Evolutionary conservation across 2,797 vertebrate species (phyloP).

Genomic region (Hydrophis major): DNA sequence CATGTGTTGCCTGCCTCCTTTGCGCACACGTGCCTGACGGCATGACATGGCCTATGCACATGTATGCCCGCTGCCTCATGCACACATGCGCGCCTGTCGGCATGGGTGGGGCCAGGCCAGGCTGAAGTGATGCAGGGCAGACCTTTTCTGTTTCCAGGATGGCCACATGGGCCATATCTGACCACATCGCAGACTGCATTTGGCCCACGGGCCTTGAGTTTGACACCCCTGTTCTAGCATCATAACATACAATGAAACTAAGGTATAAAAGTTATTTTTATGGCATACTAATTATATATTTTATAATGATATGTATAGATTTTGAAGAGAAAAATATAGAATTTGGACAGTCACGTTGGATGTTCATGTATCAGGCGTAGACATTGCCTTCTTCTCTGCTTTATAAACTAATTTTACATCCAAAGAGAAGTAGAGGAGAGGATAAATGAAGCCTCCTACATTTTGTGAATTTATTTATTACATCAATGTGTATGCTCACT

Average conservation of each 20-base stretch:
- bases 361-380: not conserved
- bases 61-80: too few species aligned
- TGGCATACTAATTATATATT: not conserved
- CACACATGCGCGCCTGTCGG: too few species aligned
- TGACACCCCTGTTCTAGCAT: conserved; percentile 3
- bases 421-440: not conserved
- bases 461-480: not conserved
- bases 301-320: not conserved
- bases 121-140: too few species aligned
- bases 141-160: too few species aligned
- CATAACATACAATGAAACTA: not conserved
- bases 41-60: too few species aligned
- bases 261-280: not conserved
- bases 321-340: not conserved
- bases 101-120: too few species aligned
- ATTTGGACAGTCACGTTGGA: not conserved
- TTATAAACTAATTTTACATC: not conserved
- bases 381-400: not conserved
- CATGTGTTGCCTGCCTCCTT: too few species aligned
- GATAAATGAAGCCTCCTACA: not conserved
- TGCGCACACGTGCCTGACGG: too few species aligned
- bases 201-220: too few species aligned
- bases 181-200: too few species aligned
- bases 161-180: too few species aligned
- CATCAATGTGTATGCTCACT: not conserved